Evolutionary conservation across 2,888 invertebrate species (phyloP), one percentile per base, ranked within the genome.

Genomic region (Phaedon cochleariae): DNA sequence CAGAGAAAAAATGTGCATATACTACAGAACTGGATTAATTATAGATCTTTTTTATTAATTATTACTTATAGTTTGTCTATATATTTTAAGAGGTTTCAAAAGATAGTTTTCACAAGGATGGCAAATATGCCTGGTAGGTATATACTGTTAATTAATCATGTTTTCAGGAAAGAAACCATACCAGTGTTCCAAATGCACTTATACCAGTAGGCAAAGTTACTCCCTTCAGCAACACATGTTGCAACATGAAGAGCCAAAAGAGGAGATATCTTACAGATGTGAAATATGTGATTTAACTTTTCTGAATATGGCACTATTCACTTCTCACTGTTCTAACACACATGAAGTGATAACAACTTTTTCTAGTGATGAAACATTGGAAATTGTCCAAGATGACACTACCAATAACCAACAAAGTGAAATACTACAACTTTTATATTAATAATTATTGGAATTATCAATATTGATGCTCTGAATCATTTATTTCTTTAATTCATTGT

Each of bases 151-250:
- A 3, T 5, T 41, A 10, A 12, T 17, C 5, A 41, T 5, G 4
- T 57, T 74, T 77, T 64, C 67, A 76, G 82, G 80, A 0, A 71
- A 75, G 46, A 81, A 80, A 59, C 79, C 80, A 7, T 81, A 74
- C 55, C 77, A 79, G 61, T 82, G 82, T 61, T 74, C 70, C n/a
- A 76, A 79, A 48, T 82, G 82, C 61, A 63, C 79, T 0, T 82
- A 80, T 60, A 77, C 79, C 0, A 78, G 80, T 54, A 75, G 79
- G 15, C 79, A 80, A 52, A 76, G 77, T 18, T 79, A 79, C 66
- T 76, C 76, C 57, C 68, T 82, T n/a, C 78, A 76, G 0, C 75
- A 80, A 54, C 82, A 82, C 58, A 79, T 82, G 78, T 71, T 73
- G 34, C 76, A 77, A 61, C 82, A 82, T 60, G 68, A 70, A 26